Percentiles rank a stretch among this genome's conserved stretches.
phyloP scores from a whole-genome alignment of 2,888 invertebrate genomes.

The Lasioglossum marginatum region DNA sequence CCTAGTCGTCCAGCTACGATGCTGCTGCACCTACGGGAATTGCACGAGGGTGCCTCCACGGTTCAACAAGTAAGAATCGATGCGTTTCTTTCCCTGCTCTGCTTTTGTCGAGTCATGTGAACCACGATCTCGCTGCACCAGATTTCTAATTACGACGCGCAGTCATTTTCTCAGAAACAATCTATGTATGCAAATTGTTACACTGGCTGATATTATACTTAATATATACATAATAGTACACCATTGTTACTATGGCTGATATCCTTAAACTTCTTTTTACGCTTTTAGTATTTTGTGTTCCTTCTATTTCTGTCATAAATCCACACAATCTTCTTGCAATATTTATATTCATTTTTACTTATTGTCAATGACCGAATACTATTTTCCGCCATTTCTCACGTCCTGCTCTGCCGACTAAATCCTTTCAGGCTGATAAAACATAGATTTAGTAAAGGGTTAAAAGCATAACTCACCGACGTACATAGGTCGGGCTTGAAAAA shows the following conservation, averaged over 20 bases:
- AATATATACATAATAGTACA: too few relatives aligned
- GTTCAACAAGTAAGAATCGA: conserved; percentile 2
- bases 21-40: conserved; percentile 5
- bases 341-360: not conserved
- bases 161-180: not conserved
- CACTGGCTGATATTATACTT: too few relatives aligned
- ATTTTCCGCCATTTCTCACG: not conserved
- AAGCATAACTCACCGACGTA: conserved; percentile 14
- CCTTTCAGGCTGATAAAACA: not conserved
- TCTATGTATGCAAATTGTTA: not conserved
- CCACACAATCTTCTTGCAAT: not conserved
- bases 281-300: not conserved
- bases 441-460: conserved; percentile 11
- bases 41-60: conserved; percentile 21
- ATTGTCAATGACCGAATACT: not conserved
- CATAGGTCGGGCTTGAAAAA: conserved; percentile 14
- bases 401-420: not conserved
- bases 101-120: not conserved
- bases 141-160: not conserved
- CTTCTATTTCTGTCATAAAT: not conserved
- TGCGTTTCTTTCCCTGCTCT: not conserved
- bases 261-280: not conserved
- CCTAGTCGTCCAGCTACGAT: not conserved
- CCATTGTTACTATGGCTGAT: too few relatives aligned
- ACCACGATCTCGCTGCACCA: not conserved